Conservation (phyloP, 2,888 invertebrate species). For the Anoncus sp. region DNA sequence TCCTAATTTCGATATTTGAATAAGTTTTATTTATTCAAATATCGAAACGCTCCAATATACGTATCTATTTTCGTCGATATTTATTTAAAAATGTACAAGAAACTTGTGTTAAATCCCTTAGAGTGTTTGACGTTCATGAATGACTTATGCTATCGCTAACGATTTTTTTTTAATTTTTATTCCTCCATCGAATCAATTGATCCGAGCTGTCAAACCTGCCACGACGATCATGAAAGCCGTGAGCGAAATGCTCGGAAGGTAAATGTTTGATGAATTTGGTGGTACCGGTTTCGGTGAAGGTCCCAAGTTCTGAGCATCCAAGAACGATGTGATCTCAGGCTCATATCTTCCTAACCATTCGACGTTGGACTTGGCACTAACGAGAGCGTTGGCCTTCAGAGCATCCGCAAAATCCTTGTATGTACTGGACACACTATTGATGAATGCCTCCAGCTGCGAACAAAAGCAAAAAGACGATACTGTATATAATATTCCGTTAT, state of each 20-base stretch:
- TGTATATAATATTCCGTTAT: neutral
- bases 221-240: neutral
- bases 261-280: constrained; percentile 1
- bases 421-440: neutral
- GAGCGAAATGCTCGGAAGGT: constrained; percentile 14
- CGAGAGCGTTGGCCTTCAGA: constrained; percentile 13
- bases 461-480: neutral
- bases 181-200: neutral
- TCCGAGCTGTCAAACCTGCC: neutral
- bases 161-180: neutral
- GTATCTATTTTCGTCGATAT: neutral
- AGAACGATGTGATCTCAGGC: constrained; percentile 19
- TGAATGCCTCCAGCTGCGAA: constrained; percentile 36
- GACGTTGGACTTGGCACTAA: constrained; percentile 33
- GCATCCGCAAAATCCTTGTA: neutral
- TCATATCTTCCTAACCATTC: constrained; percentile 44
- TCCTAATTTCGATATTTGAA: neutral
- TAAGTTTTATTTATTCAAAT: constrained; percentile 5
- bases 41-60: neutral
- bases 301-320: constrained; percentile 23
- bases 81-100: constrained; percentile 34
- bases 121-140: neutral
- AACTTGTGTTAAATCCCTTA: neutral
- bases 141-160: neutral
- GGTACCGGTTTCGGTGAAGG: neutral